Conservation (phyloP, 2,888 invertebrate genomes). For the Dryococelus australis region DNA sequence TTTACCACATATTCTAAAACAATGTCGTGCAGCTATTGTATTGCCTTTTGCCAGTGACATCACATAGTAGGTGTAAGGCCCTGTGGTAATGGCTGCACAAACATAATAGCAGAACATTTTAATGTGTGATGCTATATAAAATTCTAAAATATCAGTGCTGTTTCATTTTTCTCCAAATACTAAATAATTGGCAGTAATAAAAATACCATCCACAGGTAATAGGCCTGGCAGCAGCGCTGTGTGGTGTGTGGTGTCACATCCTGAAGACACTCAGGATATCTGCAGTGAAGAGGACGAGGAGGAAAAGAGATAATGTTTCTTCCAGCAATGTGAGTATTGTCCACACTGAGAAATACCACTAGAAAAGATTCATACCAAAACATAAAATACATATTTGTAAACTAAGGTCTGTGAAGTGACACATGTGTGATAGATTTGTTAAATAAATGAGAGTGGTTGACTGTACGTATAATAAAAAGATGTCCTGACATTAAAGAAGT, state of each 20-base stretch:
- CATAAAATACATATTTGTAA: no score
- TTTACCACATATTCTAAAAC: no score
- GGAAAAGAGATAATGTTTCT: conserved; percentile 57
- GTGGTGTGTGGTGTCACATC: conserved; percentile 65
- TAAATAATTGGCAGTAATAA: no score
- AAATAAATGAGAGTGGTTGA: no score
- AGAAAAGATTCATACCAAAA: conserved; percentile 40
- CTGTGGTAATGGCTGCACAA: background rate
- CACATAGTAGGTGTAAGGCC: no score
- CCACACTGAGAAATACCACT: conserved; percentile 34
- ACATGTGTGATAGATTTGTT: no score
- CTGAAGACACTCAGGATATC: conserved; percentile 60
- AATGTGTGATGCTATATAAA: background rate
- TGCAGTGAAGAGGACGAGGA: conserved; percentile 64
- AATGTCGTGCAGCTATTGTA: no score
- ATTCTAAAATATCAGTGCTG: background rate
- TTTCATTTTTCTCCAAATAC: background rate
- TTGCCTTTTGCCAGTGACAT: no score
- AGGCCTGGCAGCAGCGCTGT: conserved; percentile 64
- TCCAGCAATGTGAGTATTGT: no score
- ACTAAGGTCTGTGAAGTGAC: no score
- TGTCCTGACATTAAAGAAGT: no score
- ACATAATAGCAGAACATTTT: background rate
- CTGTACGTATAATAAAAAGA: no score
- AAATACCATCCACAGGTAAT: conserved; percentile 61